Conservation (phyloP, 2,113 vertebrate genomes). For the Xiphorhynchus elegans region DNA sequence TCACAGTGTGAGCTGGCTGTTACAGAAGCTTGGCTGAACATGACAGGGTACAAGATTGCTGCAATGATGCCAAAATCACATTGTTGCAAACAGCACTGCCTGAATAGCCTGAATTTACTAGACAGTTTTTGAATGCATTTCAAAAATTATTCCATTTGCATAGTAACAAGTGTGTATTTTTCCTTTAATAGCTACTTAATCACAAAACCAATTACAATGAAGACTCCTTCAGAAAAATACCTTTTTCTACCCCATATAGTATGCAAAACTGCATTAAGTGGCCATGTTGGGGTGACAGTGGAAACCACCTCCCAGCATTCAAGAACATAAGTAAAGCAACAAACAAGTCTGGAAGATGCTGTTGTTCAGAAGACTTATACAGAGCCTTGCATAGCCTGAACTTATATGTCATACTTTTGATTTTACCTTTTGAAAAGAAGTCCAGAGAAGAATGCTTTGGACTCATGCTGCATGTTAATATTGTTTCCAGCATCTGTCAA, state of each 20-base stretch:
- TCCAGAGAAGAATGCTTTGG: background rate
- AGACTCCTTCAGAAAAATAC: background rate
- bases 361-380: background rate
- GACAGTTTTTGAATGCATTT: background rate
- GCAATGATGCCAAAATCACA: background rate
- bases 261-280: rapidly evolving
- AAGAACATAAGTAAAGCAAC: background rate
- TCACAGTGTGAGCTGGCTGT: background rate
- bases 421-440: background rate
- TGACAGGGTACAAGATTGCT: background rate
- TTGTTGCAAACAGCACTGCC: background rate
- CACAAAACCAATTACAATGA: background rate
- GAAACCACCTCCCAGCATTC: background rate
- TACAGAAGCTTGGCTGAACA: background rate
- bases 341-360: background rate
- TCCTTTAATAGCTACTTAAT: background rate
- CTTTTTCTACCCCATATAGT: background rate
- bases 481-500: background rate
- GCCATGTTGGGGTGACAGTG: background rate
- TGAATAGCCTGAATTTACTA: background rate
- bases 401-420: rapidly evolving
- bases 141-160: background rate
- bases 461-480: background rate
- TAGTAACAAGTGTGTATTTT: background rate
- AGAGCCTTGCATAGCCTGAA: background rate